Percentiles rank a stretch among this genome's conserved stretches.
phyloP scores from a whole-genome alignment of 2,113 vertebrate genomes.

The Thinocorus orbignyianus region DNA sequence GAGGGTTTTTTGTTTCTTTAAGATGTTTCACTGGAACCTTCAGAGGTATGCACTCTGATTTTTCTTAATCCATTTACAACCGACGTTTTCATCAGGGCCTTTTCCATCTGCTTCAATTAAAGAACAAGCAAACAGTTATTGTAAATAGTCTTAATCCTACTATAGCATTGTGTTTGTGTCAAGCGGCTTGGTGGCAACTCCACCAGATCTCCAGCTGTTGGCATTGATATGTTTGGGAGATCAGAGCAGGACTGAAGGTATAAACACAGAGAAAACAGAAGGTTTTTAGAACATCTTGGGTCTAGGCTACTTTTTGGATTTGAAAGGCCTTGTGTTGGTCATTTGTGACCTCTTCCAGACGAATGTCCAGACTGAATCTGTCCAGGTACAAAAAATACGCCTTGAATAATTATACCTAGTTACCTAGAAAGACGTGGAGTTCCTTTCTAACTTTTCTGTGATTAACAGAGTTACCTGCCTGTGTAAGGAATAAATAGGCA shows the following conservation, averaged over 20 bases:
- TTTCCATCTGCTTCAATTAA: neutral
- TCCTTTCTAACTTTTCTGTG: neutral
- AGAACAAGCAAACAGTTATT: neutral
- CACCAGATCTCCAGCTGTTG: neutral
- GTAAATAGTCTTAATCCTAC: slow-evolving; percentile 49
- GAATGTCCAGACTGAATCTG: neutral
- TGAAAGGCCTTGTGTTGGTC: neutral
- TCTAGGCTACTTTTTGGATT: neutral
- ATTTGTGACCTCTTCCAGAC: neutral
- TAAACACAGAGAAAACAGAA: slow-evolving; percentile 36
- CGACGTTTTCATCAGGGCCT: neutral
- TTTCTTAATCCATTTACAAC: neutral
- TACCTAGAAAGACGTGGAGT: neutral
- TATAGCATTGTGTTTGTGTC: slow-evolving; percentile 11
- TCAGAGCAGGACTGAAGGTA: neutral
- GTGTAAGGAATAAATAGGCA: neutral
- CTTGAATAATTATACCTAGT: neutral
- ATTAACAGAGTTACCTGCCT: fast-evolving
- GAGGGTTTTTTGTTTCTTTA: neutral
- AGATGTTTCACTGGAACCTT: neutral
- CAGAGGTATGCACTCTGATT: neutral
- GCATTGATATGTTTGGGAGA: neutral
- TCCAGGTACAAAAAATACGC: neutral
- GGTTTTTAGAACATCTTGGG: neutral
- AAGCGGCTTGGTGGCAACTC: neutral